Evolutionary conservation across 2,888 invertebrate genomes (phyloP), one percentile per base, ranked within the genome.

Genomic region (Euproctis similis): DNA sequence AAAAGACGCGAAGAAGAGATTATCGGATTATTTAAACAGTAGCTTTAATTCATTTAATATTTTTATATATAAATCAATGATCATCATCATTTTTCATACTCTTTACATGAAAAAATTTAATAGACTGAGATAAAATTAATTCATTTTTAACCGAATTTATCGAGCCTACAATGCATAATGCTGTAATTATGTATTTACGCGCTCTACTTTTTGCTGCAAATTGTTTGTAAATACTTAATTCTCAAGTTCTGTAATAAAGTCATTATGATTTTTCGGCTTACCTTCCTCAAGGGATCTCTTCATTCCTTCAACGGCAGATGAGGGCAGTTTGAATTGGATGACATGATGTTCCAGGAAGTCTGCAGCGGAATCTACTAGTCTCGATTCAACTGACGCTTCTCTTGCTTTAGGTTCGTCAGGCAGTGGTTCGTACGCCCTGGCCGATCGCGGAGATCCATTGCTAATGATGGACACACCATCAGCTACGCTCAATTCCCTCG

Each of bases 211-310:
- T 28, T 30, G 28, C 19, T 17, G 24, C 24, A 27, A 29, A 35
- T 24, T 31, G 18, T 26, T 26, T 27, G 28, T 32, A 21, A 31
- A 9, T 17, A 24, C 18, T 19, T 28, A 7, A 23, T 36, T 31
- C 4, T 14, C 9, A 4, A 11, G 18, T 31, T 11, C 3, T 19
- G 14, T 28, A 17, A 25, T 13, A 5, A 21, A 20, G 9, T 3
- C 8, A 9, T 20, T 4, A 14, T 14, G 14, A 20, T 20, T 20
- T 18, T 5, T 18, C 8, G 4, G 6, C 50, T 49, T 86, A 93
- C 93, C 93, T 90, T 94, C 94, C 57, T 92, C 93, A 36, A 92
- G 85, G 16, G 93, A 91, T 38, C 92, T 88, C 65, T 91, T 90
- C 84, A 93, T 88, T 61, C 92, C 92, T 46, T 90, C 87, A 48